Evolutionary conservation across 1,140 invertebrate genomes (phyloP).

Genomic region (Cyrtorhinus lividipennis): DNA sequence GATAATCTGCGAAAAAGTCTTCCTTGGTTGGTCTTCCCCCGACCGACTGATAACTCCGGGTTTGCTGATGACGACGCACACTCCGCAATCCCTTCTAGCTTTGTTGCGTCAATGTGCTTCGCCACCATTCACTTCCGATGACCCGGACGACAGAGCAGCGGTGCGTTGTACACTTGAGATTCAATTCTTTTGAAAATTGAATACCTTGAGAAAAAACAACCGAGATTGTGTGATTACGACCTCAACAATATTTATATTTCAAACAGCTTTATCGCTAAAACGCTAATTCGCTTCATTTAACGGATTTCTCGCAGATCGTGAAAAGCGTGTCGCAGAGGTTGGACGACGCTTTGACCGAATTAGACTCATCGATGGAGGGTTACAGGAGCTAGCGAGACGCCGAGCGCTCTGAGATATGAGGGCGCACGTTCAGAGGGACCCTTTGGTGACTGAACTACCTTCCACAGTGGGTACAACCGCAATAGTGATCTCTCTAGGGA

Average conservation of each 20-base stretch:
- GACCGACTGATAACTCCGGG: conserved; percentile 43
- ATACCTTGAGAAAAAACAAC: too few relatives aligned
- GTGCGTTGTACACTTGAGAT: not conserved
- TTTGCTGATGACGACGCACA: conserved; percentile 39
- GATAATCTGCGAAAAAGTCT: conserved; percentile 46
- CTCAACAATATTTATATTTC: too few relatives aligned
- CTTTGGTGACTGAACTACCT: too few relatives aligned
- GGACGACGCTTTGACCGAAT: not conserved
- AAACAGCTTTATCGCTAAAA: too few relatives aligned
- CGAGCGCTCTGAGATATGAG: not conserved
- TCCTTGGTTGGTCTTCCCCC: conserved; percentile 43
- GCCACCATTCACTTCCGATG: conserved; percentile 25
- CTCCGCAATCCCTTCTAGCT: conserved; percentile 36
- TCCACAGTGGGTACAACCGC: too few relatives aligned
- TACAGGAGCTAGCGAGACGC: not conserved
- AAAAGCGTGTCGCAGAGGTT: not conserved
- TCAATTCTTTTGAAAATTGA: not conserved
- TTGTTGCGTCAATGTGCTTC: conserved; percentile 41
- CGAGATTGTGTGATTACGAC: too few relatives aligned
- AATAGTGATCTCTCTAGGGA: too few relatives aligned
- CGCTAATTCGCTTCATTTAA: too few relatives aligned
- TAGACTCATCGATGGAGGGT: not conserved
- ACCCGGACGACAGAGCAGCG: not conserved
- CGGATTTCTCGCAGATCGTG: conserved; percentile 3
- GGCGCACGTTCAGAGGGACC: too few relatives aligned